Conservation (phyloP, 2,113 vertebrate genomes). For the Scortum barcoo region DNA sequence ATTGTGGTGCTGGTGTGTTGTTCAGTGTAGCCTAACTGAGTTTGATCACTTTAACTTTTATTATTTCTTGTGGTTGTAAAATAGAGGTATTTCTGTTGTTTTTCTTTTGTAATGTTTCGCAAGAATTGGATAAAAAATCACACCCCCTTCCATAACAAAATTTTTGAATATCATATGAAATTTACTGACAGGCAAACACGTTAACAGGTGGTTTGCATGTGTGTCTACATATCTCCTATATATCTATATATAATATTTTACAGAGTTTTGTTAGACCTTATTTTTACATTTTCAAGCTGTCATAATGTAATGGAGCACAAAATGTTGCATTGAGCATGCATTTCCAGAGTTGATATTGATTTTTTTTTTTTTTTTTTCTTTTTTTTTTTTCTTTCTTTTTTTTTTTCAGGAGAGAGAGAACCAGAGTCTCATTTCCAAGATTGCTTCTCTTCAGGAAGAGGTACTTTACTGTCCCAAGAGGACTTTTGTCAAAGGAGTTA, state of each 20-base stretch:
- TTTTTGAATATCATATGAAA: neutral
- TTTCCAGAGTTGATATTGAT: neutral
- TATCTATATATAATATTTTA: neutral
- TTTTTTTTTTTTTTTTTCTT: constrained; percentile 29
- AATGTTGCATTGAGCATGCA: neutral
- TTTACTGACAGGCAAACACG: neutral
- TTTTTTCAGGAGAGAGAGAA: constrained; percentile 89
- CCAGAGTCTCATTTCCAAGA: constrained; percentile 86
- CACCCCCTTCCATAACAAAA: neutral
- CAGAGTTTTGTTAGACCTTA: neutral
- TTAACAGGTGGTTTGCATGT: no score
- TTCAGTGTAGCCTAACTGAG: neutral
- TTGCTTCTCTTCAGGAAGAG: constrained; percentile 91
- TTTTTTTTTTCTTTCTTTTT: constrained; percentile 29
- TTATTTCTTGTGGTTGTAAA: neutral
- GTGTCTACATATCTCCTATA: neutral
- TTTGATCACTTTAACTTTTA: neutral
- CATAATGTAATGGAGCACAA: neutral
- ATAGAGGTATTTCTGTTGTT: neutral
- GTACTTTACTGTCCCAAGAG: constrained; percentile 59
- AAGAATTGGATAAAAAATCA: neutral
- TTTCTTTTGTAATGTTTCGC: neutral
- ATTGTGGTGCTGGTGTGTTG: neutral
- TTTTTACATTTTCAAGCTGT: neutral
- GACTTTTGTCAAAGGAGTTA: neutral